phyloP scores from a whole-genome alignment of 92 coral and sea anemone species.

The Heteractis magnifica region DNA sequence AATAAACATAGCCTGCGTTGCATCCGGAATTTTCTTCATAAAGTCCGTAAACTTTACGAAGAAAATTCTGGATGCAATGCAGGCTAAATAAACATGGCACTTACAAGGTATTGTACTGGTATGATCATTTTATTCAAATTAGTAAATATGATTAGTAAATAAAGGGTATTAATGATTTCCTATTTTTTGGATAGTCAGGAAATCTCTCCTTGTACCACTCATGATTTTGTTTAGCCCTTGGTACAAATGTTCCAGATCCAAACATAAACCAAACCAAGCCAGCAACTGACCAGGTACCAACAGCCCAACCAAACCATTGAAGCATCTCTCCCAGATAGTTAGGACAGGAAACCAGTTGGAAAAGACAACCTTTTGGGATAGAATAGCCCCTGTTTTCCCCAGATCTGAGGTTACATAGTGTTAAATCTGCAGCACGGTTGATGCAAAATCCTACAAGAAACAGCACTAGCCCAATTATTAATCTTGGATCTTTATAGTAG shows the following conservation, averaged over 20 bases:
- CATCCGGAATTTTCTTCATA: too few relatives aligned
- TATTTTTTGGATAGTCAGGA: conserved; percentile 43
- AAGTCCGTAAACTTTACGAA: too few relatives aligned
- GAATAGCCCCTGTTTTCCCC: conserved; percentile 25
- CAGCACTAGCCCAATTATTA: conserved; percentile 40
- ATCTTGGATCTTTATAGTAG: conserved; percentile 58
- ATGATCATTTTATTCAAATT: too few relatives aligned
- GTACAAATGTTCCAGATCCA: conserved; percentile 58
- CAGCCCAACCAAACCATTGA: conserved; percentile 66
- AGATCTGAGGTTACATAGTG: conserved; percentile 42
- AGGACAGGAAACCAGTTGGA: conserved; percentile 48
- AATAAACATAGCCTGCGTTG: background rate
- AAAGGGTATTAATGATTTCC: conserved; percentile 58
- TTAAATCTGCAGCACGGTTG: conserved; percentile 50
- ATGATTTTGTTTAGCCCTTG: conserved; percentile 55
- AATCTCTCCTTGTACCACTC: conserved; percentile 49
- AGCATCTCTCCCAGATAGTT: conserved; percentile 67
- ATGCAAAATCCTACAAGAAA: conserved; percentile 56
- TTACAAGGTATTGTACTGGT: too few relatives aligned
- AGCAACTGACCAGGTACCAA: conserved; percentile 59
- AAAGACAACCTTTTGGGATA: conserved; percentile 46
- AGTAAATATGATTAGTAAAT: conserved; percentile 20
- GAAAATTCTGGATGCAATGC: too few relatives aligned
- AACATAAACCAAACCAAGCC: conserved; percentile 59
- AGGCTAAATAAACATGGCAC: background rate